These are phyloP conservation scores for Odiellus spinosus DNA, from an alignment of 2,888 invertebrate species.

Conservation along the genomic window DNA sequence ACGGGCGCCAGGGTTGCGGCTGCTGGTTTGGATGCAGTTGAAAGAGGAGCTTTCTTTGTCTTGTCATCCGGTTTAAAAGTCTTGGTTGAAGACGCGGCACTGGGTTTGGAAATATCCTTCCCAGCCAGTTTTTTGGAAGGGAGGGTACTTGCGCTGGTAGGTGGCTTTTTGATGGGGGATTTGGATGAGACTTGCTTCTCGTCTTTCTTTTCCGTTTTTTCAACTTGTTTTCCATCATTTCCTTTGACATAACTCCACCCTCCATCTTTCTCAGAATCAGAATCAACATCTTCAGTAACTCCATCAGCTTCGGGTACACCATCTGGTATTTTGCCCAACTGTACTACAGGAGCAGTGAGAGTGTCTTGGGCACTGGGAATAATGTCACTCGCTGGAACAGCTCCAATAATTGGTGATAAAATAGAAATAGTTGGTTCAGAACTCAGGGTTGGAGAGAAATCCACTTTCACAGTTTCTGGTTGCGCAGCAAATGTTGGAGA, in stretches of 20 bases:
- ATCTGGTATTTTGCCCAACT: constrained; percentile 10
- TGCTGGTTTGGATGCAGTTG: too few relatives aligned
- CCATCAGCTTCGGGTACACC: constrained; percentile 18
- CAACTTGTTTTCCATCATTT: background rate
- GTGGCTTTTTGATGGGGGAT: too few relatives aligned
- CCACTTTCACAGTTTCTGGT: too few relatives aligned
- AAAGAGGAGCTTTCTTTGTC: background rate
- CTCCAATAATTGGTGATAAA: too few relatives aligned
- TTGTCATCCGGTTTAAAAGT: background rate
- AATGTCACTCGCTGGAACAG: too few relatives aligned
- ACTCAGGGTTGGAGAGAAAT: too few relatives aligned
- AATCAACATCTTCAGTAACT: constrained; percentile 14
- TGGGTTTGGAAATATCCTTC: background rate
- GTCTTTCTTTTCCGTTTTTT: background rate
- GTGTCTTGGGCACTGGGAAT: too few relatives aligned
- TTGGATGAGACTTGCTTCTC: background rate
- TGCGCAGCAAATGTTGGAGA: too few relatives aligned
- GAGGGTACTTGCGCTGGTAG: background rate
- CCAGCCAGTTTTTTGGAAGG: background rate
- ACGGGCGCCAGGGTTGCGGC: too few relatives aligned
- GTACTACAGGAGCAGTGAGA: background rate
- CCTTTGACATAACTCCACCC: constrained; percentile 1
- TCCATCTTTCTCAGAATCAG: background rate
- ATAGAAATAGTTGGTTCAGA: too few relatives aligned
- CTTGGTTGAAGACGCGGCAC: background rate